Conservation (phyloP, 2,113 vertebrate species). For the Colaptes auratus region DNA sequence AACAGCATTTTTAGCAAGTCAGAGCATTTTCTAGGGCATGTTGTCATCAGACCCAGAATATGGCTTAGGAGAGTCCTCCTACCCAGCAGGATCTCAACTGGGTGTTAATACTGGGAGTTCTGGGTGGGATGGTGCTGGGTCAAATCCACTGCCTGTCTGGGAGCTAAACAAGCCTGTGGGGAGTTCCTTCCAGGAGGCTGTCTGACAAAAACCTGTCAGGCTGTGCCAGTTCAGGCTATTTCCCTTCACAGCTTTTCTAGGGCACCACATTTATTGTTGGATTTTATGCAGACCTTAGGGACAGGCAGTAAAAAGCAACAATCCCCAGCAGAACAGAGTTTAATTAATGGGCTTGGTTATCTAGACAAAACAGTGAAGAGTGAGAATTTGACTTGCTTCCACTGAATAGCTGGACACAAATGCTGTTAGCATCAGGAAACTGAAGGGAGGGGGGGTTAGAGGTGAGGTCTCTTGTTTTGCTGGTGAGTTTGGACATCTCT, state of each 20-base stretch:
- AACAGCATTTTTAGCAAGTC: neutral
- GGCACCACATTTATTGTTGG: neutral
- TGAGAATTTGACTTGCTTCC: neutral
- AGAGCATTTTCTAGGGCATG: neutral
- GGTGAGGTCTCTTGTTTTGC: neutral
- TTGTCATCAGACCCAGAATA: neutral
- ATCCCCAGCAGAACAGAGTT: neutral
- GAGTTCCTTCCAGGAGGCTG: neutral
- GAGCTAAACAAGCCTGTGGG: neutral
- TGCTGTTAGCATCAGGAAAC: neutral
- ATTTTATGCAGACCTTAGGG: neutral
- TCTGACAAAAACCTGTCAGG: neutral
- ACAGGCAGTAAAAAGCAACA: neutral
- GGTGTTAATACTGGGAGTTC: neutral
- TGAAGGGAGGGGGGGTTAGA: neutral
- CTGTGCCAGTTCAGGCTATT: neutral
- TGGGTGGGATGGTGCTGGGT: neutral
- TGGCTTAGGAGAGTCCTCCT: neutral
- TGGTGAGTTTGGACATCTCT: neutral
- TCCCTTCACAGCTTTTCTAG: neutral
- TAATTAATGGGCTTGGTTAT: neutral
- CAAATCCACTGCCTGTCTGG: neutral
- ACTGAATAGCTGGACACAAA: neutral
- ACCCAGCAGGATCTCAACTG: neutral
- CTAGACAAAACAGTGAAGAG: neutral